Conservation (phyloP, 2,888 invertebrate genomes). For the Hirtodrosophila confusa region DNA sequence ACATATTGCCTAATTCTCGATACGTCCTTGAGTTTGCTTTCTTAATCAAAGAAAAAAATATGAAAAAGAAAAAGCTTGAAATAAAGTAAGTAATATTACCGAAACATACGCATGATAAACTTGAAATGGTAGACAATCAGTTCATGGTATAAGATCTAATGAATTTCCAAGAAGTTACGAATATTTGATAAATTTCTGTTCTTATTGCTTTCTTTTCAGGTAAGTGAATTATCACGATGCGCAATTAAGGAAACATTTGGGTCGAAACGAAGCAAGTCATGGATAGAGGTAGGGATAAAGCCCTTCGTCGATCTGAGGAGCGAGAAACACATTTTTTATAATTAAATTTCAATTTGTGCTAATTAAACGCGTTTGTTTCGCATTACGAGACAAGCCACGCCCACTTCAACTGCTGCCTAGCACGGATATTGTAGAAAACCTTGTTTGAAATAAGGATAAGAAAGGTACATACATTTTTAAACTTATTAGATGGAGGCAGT, state of each 20-base stretch:
- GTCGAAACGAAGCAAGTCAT: slow-evolving; percentile 5
- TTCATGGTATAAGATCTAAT: too few relatives aligned
- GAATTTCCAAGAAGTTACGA: too few relatives aligned
- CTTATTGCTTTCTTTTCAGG: background rate
- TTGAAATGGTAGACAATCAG: too few relatives aligned
- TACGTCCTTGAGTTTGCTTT: too few relatives aligned
- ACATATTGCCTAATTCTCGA: too few relatives aligned
- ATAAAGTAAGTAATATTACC: too few relatives aligned
- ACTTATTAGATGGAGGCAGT: slow-evolving; percentile 57
- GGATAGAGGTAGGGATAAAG: background rate
- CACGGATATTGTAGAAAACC: slow-evolving; percentile 32
- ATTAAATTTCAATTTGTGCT: slow-evolving; percentile 66
- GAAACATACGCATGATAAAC: too few relatives aligned
- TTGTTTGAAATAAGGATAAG: slow-evolving; percentile 4
- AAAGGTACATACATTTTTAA: background rate
- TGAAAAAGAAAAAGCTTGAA: too few relatives aligned
- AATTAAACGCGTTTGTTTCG: slow-evolving; percentile 60
- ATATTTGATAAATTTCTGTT: too few relatives aligned
- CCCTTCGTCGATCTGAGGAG: background rate
- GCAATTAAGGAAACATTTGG: slow-evolving; percentile 47
- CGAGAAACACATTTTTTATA: slow-evolving; percentile 44
- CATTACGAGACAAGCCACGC: slow-evolving; percentile 29
- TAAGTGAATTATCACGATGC: slow-evolving; percentile 11
- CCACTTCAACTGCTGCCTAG: slow-evolving; percentile 1
- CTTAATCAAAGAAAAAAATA: too few relatives aligned